phyloP scores from a whole-genome alignment of 2,113 vertebrate species.

The Kryptolebias marmoratus region DNA sequence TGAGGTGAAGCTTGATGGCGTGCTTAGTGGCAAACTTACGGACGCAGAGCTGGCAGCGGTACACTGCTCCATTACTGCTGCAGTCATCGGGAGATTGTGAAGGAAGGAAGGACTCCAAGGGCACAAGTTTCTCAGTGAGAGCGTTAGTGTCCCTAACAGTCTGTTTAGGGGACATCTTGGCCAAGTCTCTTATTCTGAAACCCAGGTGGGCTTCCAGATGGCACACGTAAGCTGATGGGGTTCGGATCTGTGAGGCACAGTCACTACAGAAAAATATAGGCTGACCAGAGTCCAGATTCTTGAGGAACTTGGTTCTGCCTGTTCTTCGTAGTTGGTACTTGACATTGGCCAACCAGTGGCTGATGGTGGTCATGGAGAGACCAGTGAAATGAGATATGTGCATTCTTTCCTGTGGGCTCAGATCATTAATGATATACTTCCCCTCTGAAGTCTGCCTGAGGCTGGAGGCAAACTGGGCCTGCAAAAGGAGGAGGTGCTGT shows the following conservation, averaged over 20 bases:
- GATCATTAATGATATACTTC: conserved; percentile 95
- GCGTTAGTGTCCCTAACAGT: conserved; percentile 89
- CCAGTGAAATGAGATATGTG: conserved; percentile 97
- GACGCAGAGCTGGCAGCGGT: conserved; percentile 93
- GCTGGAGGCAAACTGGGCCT: conserved; percentile 97
- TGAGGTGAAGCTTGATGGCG: conserved; percentile 96
- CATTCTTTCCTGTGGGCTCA: conserved; percentile 97
- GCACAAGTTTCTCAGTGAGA: conserved; percentile 85
- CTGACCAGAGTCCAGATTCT: conserved; percentile 97
- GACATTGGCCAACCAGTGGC: conserved; percentile 99
- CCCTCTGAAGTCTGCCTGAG: conserved; percentile 93
- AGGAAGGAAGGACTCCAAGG: conserved; percentile 72
- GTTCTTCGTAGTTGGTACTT: conserved; percentile 99
- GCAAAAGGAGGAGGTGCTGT: conserved; percentile 97
- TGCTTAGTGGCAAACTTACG: conserved; percentile 98
- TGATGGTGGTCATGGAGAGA: conserved; percentile 99
- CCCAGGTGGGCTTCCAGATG: conserved; percentile 98
- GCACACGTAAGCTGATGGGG: conserved; percentile 94
- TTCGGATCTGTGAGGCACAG: conserved; percentile 97
- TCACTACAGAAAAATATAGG: conserved; percentile 98
- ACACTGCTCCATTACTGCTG: conserved; percentile 83
- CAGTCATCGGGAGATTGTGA: conserved; percentile 89
- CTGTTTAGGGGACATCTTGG: conserved; percentile 92
- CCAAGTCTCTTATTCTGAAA: conserved; percentile 95
- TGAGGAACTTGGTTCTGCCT: conserved; percentile 98